These are phyloP conservation scores for Cosmorhoe ocellata DNA, from an alignment of 2,888 invertebrate genomes.

Conservation along the genomic window DNA sequence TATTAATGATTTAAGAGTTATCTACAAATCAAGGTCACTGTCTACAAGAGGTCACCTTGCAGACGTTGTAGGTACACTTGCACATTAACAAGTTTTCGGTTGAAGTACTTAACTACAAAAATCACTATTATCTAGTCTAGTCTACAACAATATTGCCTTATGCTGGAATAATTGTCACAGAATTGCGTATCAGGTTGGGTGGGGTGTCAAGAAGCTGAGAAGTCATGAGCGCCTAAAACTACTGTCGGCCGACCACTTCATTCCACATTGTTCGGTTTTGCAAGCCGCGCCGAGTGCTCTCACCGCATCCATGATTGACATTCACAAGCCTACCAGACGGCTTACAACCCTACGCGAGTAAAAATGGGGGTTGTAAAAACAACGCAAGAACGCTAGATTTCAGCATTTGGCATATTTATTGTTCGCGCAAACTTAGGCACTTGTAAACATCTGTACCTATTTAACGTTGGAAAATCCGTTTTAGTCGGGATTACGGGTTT, in stretches of 20 bases:
- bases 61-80: too few species aligned
- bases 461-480: conserved; percentile 14
- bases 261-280: conserved; percentile 70
- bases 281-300: conserved; percentile 61
- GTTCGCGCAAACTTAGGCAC: conserved; percentile 12
- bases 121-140: too few species aligned
- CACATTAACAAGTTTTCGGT: too few species aligned
- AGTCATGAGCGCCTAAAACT: conserved; percentile 35
- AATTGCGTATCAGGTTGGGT: conserved; percentile 1
- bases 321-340: conserved; percentile 53
- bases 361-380: conserved; percentile 39
- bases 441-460: conserved; percentile 21
- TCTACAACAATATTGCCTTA: too few species aligned
- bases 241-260: conserved; percentile 58
- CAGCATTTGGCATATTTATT: conserved; percentile 21
- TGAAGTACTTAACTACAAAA: too few species aligned
- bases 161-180: too few species aligned
- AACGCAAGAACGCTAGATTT: conserved; percentile 23
- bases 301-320: conserved; percentile 64
- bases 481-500: conserved; percentile 5
- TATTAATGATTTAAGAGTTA: too few species aligned
- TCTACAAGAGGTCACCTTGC: too few species aligned
- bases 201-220: conserved; percentile 17
- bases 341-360: conserved; percentile 53
- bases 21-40: too few species aligned